Evolutionary conservation across 2,113 vertebrate genomes (phyloP), one percentile per base, ranked within the genome.

Genomic region (Rhombomys opimus): DNA sequence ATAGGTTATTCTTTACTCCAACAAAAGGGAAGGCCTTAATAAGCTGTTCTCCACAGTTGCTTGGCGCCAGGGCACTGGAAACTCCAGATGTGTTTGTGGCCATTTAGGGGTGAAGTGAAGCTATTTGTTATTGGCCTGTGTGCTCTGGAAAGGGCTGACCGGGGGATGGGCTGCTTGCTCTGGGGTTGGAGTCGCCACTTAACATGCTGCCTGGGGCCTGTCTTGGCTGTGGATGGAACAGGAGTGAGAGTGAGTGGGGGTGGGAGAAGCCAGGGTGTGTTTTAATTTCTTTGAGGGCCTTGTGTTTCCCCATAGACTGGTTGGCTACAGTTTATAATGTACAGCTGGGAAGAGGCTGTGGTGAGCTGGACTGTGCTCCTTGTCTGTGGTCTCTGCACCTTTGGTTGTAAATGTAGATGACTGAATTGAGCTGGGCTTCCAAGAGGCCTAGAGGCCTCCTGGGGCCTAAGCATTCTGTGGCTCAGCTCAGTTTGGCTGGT

Each of bases 131-230:
- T 23, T 67, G 57, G 54, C 30, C 67, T 91, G 14, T 7, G 25
- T 41, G n/a, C 5, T 30, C 10, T 52, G 0, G 1, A 13, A 75
- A 54, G 30, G 35, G 7, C 50, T 73, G 68, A 27, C 20, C 61
- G 32, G 50, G 70, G 50, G 46, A 25, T 23, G 12, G 54, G 32
- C 75, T 46, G 0, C 73, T 22, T 25, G 54, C n/a, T 50, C 88
- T 7, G 27, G 25, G 35, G 65, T 11, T 70, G 18, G 23, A 13
- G 17, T 61, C 0, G 0, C 12, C 25, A 0, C 0, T 5, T 4
- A 38, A 2, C 2, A 5, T 12, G 22, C 65, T 54, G 35, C 35
- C n/a, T 1, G 15, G 15, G 30, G 14, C 38, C 91, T n/a, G 15
- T 50, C 30, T 25, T 41, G 1, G 8, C 17, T 2, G 23, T 32